Conservation (phyloP, 2,113 vertebrate genomes). For the Neolamprologus kungweensis region DNA sequence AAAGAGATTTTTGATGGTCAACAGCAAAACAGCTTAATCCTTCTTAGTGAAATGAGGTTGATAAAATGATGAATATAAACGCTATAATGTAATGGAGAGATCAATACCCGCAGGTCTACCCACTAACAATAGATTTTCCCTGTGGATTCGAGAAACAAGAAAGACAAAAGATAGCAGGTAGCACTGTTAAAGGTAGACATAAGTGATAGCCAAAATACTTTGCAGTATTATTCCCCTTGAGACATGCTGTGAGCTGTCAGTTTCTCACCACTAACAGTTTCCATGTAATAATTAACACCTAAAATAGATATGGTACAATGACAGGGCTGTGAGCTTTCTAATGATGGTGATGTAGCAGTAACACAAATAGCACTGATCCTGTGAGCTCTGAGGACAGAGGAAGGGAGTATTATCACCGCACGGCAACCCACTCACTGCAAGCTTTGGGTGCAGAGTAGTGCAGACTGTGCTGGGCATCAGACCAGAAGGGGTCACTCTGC, state of each 20-base stretch:
- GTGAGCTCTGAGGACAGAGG: background rate
- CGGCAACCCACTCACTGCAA: background rate
- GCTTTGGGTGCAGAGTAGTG: background rate
- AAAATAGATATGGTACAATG: background rate
- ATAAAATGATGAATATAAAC: background rate
- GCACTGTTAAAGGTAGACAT: background rate
- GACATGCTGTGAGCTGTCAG: background rate
- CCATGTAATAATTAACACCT: background rate
- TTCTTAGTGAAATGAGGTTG: background rate
- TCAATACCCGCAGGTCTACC: background rate
- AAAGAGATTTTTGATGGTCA: background rate
- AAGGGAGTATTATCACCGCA: background rate
- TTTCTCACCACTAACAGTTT: background rate
- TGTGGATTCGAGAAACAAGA: background rate
- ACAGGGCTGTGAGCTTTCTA: background rate
- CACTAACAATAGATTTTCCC: background rate
- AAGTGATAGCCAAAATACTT: background rate
- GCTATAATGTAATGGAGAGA: background rate
- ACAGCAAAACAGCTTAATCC: background rate
- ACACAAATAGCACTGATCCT: background rate
- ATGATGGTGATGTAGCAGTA: background rate
- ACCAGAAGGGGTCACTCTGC: conserved; percentile 72
- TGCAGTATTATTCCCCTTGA: background rate
- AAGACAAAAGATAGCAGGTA: background rate
- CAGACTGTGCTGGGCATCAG: conserved; percentile 18